A percentile compares a stretch with the other conserved stretches of the same genome.
phyloP scores from a whole-genome alignment of 2,113 vertebrate species.

The Brachyhypopomus occidentalis region DNA sequence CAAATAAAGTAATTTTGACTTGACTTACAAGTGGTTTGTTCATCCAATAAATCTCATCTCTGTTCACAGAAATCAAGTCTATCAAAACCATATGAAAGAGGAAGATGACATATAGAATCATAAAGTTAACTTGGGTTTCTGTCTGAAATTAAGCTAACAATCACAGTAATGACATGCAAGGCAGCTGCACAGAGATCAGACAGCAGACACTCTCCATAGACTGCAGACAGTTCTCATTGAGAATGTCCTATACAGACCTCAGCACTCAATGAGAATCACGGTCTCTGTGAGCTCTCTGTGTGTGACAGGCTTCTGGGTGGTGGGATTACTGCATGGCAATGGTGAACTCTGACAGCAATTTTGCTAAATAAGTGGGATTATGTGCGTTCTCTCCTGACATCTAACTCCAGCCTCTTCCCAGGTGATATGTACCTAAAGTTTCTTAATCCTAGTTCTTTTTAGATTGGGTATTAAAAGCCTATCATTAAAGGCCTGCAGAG shows the following conservation, averaged over 20 bases:
- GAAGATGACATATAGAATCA: constrained; percentile 4
- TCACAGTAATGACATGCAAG: neutral
- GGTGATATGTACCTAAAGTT: constrained; percentile 21
- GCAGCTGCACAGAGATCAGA: no score
- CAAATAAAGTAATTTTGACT: constrained; percentile 39
- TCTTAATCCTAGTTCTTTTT: constrained; percentile 37
- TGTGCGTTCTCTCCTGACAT: neutral
- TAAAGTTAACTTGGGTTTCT: constrained; percentile 18
- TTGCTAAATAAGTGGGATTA: constrained; percentile 34
- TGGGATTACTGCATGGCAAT: neutral
- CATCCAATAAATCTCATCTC: constrained; percentile 26
- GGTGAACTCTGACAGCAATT: constrained; percentile 15
- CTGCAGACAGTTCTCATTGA: no score
- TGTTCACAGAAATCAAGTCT: constrained; percentile 6
- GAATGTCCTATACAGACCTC: no score
- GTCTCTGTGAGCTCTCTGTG: neutral
- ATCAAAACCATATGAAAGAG: neutral
- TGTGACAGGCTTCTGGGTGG: neutral
- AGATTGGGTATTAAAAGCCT: constrained; percentile 46
- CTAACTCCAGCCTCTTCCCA: neutral
- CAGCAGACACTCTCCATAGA: no score
- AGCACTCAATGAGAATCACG: no score
- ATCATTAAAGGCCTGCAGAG: constrained; percentile 46
- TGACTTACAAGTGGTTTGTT: constrained; percentile 19
- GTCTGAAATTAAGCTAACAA: constrained; percentile 19